A percentile compares a stretch with the other conserved stretches of the same genome.
These are phyloP conservation scores for Holocentrus rufus DNA, from an alignment of 2,797 vertebrate genomes.

Conservation along the genomic window DNA sequence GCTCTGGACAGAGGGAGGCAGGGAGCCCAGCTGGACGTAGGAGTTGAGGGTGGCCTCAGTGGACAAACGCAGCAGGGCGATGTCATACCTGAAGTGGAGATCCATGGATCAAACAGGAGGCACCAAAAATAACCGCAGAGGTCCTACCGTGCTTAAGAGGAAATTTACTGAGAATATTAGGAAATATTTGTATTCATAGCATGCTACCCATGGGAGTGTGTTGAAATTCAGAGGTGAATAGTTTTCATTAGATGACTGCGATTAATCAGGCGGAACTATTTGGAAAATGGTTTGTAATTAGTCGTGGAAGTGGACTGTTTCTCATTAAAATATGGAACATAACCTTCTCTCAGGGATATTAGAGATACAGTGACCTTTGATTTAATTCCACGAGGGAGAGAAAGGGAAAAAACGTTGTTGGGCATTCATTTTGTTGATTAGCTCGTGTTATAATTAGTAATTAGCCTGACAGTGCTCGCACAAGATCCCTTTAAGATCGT, in stretches of 20 bases:
- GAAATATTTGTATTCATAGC: slow-evolving; percentile 8
- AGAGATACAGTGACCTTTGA: slow-evolving; percentile 51
- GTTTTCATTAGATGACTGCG: slow-evolving; percentile 33
- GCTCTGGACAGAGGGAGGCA: slow-evolving; percentile 81
- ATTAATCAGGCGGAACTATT: slow-evolving; percentile 57
- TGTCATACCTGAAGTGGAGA: slow-evolving; percentile 64
- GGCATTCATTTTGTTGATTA: slow-evolving; percentile 42
- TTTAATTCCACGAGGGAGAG: slow-evolving; percentile 32
- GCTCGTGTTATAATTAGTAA: slow-evolving; percentile 29
- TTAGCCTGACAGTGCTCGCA: slow-evolving; percentile 30
- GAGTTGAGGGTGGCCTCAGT: slow-evolving; percentile 68
- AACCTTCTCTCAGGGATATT: slow-evolving; percentile 26
- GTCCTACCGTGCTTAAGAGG: background rate
- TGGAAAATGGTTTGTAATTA: slow-evolving; percentile 50
- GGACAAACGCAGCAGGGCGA: slow-evolving; percentile 76
- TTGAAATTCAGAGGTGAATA: slow-evolving; percentile 28
- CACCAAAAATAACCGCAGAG: background rate
- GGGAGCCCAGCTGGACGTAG: slow-evolving; percentile 82
- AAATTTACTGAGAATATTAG: background rate
- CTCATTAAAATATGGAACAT: slow-evolving; percentile 42
- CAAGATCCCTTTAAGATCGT: slow-evolving; percentile 2
- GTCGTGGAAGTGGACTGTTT: slow-evolving; percentile 37
- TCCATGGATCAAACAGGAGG: slow-evolving; percentile 6
- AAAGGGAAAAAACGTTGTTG: slow-evolving; percentile 17
- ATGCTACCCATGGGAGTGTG: slow-evolving; percentile 20